Evolutionary conservation across 2,888 invertebrate species (phyloP), one percentile per base, ranked within the genome.

Genomic region (Erynnis tages): DNA sequence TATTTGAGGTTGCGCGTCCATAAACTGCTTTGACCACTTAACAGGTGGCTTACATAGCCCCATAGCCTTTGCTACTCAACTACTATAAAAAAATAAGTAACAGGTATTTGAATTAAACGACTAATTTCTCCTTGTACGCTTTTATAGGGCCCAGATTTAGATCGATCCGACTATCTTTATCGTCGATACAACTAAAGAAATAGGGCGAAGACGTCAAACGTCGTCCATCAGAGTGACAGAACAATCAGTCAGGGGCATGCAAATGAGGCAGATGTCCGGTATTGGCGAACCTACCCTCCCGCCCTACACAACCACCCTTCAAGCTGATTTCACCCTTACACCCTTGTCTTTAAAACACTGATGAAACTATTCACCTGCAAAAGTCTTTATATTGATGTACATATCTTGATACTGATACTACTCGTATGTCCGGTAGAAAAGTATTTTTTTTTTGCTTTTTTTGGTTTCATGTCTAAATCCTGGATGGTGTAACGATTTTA

Each of bases 231-330:
- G 66, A 69, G 65, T 69, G 78, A 70, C 79, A 74, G 78, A 64
- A 79, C 81, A 79, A 82, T 82, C 78, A 73, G 77, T 81, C 79
- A 76, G 64, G 54, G 59, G 65, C 69, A 82, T 82, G 81, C 74
- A 72, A 82, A 81, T 78, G 55, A 50, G 55, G 76, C 81, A 82
- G 79, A 77, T 82, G 81, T 71, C 56, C 46, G 30, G 32, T 16
- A 44, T 37, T 27, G 35, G 43, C 27, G 17, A 32, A 49, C 11
- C 43, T 14, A 27, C 50, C 35, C 34, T 27, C 17, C 30, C 25
- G 13, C 8, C 17, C n/a, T 6, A 3, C 6, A 23, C 30, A 25
- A 25, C 17, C 2, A 27, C 27, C 2, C 17, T 4, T 1, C 35
- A 17, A 25, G 8, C 19, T 7, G 43, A 29, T 32, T 27, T 40